Evolutionary conservation across 2,797 vertebrate genomes (phyloP).

Genomic region (Monodelphis domestica): DNA sequence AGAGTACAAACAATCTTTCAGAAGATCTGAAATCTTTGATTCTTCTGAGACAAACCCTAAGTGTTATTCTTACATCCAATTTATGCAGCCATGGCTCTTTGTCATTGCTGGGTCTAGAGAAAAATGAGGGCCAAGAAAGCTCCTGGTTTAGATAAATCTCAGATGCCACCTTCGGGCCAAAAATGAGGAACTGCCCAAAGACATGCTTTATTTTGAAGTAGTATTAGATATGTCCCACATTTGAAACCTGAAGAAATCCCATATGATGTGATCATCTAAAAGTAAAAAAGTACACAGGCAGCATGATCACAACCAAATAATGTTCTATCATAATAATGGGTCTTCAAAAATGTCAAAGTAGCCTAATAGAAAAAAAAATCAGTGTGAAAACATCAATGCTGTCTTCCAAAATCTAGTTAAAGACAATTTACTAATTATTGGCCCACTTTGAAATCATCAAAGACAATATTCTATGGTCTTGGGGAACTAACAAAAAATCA

Average conservation of each 20-base stretch:
- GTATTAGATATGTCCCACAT: constrained; percentile 77
- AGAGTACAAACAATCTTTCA: constrained; percentile 90
- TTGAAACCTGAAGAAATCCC: constrained; percentile 68
- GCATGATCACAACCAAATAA: constrained; percentile 66
- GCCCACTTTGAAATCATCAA: constrained; percentile 66
- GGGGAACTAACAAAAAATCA: constrained; percentile 53
- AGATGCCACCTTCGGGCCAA: constrained; percentile 86
- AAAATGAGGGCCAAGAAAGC: constrained; percentile 87
- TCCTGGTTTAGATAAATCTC: constrained; percentile 86
- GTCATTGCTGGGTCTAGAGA: constrained; percentile 86
- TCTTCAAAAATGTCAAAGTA: constrained; percentile 68
- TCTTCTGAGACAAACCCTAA: constrained; percentile 90
- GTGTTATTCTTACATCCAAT: constrained; percentile 90
- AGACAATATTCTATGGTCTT: constrained; percentile 9
- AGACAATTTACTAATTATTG: constrained; percentile 60
- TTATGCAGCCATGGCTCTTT: constrained; percentile 89
- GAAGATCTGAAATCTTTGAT: constrained; percentile 91
- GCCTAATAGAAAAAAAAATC: constrained; percentile 68
- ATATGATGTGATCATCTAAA: constrained; percentile 73
- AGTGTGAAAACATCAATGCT: constrained; percentile 52
- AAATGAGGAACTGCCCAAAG: constrained; percentile 83
- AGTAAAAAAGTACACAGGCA: constrained; percentile 67
- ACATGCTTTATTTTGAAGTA: constrained; percentile 82
- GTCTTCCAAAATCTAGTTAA: constrained; percentile 70
- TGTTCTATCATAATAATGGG: constrained; percentile 59